Conservation (phyloP, 2,797 vertebrate genomes). For the Eulemur coronatus region DNA sequence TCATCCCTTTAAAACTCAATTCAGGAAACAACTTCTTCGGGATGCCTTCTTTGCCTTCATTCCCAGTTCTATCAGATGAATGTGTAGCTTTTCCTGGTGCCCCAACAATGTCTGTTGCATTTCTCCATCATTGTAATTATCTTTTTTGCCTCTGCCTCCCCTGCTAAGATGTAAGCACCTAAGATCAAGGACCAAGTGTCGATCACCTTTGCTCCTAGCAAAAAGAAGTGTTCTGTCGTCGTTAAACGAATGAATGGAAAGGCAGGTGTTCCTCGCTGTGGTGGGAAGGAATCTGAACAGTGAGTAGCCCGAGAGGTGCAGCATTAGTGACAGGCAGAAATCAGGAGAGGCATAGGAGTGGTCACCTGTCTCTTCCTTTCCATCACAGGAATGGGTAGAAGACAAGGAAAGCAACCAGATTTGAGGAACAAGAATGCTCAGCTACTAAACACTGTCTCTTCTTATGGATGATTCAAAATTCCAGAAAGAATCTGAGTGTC, state of each 20-base stretch:
- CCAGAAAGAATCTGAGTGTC: not conserved
- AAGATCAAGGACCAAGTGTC: not conserved
- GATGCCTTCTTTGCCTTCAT: not conserved
- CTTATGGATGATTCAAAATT: not conserved
- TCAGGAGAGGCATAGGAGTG: not conserved
- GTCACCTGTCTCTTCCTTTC: not conserved
- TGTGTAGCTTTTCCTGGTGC: not conserved
- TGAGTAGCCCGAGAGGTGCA: not conserved
- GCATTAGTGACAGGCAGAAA: not conserved
- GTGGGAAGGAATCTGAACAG: not conserved
- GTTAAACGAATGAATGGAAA: not conserved
- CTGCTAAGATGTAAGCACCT: not conserved
- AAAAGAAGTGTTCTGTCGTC: not conserved
- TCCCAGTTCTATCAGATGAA: not conserved
- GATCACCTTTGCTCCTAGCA: not conserved
- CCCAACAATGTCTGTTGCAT: not conserved
- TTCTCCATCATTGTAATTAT: not conserved
- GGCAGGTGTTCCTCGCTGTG: not conserved
- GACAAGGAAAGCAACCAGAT: not conserved
- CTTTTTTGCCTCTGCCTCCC: not conserved
- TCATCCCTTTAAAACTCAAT: not conserved
- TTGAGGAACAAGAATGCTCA: not conserved
- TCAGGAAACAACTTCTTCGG: not conserved
- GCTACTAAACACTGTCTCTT: not conserved
- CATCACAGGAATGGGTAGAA: not conserved